Base-by-base conservation (phyloP, 1,140 invertebrate species). In the Bombus pascuorum region DNA sequence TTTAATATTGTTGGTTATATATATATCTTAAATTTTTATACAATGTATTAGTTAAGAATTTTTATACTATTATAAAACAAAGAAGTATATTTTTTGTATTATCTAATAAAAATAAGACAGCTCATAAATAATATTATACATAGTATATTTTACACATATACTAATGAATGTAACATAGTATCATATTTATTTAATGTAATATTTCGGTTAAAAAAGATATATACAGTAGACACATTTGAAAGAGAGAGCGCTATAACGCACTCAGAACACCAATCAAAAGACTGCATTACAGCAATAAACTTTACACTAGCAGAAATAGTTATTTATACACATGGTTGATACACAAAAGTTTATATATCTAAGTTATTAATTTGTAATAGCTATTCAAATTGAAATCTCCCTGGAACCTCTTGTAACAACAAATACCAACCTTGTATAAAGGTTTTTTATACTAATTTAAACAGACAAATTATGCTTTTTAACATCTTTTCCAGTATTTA, bases 221-320 rank as follows among this genome's bases (percentile, higher is more conserved):
- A 44, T 87, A 90, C 88, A 89, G 28, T 86, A 79, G 47, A 89
- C 25, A 66, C 42, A 39, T 57, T 75, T 28, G 25, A 15, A 10
- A 78, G 81, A 66, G 5, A 68, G 74, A 88, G 81, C 81, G 74
- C 83, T 91, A 90, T 72, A 90, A 87, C 80, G 57, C 75, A 90
- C 83, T 90, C 83, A 44, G 47, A 86, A 68, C 71, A 53, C 39
- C 79, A 73, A 77, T 68, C 66, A 84, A 79, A 57, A 39, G 32
- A 47, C 57, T 65, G 32, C 44, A 32, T 72, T 62, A 47, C 32
- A 84, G 22, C 18, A 84, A 47, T 37, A 47, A 79, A 47, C 28
- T 34, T 47, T 37, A 71, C 12, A 28, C 22, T 77, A 83, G 32
- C 72, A 80, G 18, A 85, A 57, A 77, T 57, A 62, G n/a, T 70